Conservation (phyloP, 2,113 vertebrate genomes). For the Elephas maximus region DNA sequence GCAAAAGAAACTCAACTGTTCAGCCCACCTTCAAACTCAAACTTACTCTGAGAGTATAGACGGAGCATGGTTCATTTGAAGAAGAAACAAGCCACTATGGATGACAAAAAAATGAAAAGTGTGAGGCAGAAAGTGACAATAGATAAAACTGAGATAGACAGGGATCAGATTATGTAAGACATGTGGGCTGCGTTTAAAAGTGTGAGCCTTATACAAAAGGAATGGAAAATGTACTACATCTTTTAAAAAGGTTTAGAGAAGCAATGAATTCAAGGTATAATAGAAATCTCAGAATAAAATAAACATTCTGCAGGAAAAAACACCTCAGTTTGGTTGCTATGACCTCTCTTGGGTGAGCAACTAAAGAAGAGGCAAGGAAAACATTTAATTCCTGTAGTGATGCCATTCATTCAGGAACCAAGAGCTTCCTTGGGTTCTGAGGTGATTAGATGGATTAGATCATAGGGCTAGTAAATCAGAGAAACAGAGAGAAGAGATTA, state of each 20-base stretch:
- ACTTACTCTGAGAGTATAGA: not conserved
- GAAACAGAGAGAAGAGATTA: not conserved
- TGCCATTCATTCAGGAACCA: not conserved
- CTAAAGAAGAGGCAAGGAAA: slow-evolving; percentile 2
- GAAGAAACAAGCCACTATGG: not conserved
- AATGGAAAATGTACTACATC: not conserved
- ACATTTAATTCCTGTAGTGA: not conserved
- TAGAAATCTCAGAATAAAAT: slow-evolving; percentile 12
- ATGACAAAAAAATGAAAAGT: not conserved
- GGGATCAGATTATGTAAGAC: not conserved
- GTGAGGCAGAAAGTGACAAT: not conserved
- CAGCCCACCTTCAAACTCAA: no score
- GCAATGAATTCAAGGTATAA: slow-evolving; percentile 29
- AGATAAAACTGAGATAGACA: not conserved
- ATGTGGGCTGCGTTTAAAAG: not conserved
- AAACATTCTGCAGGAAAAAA: not conserved
- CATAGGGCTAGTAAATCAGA: not conserved
- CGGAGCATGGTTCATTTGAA: not conserved
- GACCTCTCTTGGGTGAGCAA: slow-evolving; percentile 14
- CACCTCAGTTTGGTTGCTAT: not conserved
- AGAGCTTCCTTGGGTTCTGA: not conserved
- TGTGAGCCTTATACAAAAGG: not conserved
- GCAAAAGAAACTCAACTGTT: not conserved
- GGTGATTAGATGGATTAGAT: not conserved
- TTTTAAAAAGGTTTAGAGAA: slow-evolving; percentile 18